Evolutionary conservation across 1,140 invertebrate species (phyloP).

Genomic region (Bilobella aurantiaca): DNA sequence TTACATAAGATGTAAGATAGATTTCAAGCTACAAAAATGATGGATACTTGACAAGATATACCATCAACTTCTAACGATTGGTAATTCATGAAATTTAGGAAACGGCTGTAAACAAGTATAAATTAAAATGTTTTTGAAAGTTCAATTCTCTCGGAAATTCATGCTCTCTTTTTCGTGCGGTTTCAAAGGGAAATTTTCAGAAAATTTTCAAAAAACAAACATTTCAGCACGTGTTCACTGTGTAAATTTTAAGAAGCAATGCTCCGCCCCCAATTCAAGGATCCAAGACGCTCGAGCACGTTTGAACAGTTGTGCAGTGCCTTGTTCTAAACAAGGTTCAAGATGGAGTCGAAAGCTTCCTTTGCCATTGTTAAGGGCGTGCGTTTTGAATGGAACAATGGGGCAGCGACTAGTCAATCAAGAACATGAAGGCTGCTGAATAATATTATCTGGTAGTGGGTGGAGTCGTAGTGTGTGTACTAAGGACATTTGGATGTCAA

Average conservation of each 20-base stretch:
- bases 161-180: neutral
- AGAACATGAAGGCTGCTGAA: neutral
- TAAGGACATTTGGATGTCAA: neutral
- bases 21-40: neutral
- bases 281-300: neutral
- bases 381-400: slow-evolving; percentile 1
- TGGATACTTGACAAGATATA: too few species aligned
- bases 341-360: neutral
- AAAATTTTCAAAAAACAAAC: neutral
- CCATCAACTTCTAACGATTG: too few species aligned
- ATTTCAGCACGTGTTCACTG: neutral
- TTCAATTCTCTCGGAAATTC: neutral
- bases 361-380: neutral
- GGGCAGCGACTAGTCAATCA: neutral
- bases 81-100: neutral
- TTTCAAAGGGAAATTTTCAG: neutral
- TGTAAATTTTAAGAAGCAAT: neutral
- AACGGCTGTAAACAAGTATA: neutral
- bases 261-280: neutral
- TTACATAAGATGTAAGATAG: neutral
- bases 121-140: neutral
- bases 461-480: neutral
- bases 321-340: neutral
- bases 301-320: slow-evolving; percentile 4
- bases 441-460: neutral